These are phyloP conservation scores for Drosophila kikkawai DNA, from an alignment of 1,140 invertebrate species.

Conservation along the genomic window DNA sequence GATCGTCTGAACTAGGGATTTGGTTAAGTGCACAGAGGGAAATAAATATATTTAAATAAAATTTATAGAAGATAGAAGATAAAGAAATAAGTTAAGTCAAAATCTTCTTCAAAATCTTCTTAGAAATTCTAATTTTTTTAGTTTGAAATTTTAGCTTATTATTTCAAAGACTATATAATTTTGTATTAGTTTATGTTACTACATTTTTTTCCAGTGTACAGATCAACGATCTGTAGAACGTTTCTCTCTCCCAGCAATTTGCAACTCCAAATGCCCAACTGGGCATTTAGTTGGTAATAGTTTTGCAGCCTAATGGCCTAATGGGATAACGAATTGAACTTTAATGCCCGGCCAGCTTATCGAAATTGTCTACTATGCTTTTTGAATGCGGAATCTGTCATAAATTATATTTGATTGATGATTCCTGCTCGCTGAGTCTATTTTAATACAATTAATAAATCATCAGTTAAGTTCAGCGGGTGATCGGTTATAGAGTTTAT, in stretches of 20 bases:
- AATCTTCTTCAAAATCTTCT: background rate
- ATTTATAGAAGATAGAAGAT: background rate
- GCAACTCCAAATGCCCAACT: conserved; percentile 50
- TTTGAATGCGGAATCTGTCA: conserved; percentile 16
- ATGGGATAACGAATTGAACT: conserved; percentile 51
- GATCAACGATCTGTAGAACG: conserved; percentile 12
- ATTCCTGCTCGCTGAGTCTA: conserved; percentile 20
- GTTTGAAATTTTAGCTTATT: background rate
- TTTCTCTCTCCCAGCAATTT: conserved; percentile 48
- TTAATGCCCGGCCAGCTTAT: conserved; percentile 31
- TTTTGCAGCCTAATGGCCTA: conserved; percentile 56
- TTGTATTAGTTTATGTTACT: background rate
- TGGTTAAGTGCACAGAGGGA: conserved; percentile 26
- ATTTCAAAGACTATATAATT: too few relatives aligned
- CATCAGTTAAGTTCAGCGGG: conserved; percentile 13
- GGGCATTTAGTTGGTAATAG: conserved; percentile 66
- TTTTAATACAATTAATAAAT: conserved; percentile 46
- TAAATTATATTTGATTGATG: conserved; percentile 49
- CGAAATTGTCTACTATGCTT: conserved; percentile 19
- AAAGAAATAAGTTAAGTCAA: background rate
- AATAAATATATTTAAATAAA: background rate
- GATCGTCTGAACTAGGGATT: conserved; percentile 51
- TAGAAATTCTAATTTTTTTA: too few relatives aligned
- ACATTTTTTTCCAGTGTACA: background rate
- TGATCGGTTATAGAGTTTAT: conserved; percentile 7